Evolutionary conservation across 1,140 invertebrate species (phyloP), one percentile per base, ranked within the genome.

Genomic region (Neodiprion pinetum): DNA sequence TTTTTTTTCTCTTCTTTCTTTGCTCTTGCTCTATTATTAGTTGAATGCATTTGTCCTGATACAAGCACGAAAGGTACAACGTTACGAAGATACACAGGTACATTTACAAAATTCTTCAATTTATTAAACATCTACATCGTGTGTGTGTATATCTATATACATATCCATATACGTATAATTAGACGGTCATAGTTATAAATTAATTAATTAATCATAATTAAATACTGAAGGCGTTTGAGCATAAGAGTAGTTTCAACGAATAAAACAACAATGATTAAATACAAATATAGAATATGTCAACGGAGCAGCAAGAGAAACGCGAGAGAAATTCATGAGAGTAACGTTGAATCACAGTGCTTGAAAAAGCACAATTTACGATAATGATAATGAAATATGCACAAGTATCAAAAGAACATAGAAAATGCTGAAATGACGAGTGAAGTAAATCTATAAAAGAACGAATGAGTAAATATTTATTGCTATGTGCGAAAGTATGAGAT

Each of bases 51-150:
- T 70, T 69, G 50, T 70, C n/a, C 10, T 9, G 40, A 21, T 81
- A 78, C 82, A 82, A 81, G 82, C 82, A 84, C 82, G 53, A 8
- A 7, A 61, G 53, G 53, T 17, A 17, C 11, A 61, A 61, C 53
- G 53, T 5, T 61, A 17, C 11, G 80, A 81, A 82, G 79, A 81
- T 81, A 74, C 72, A 77, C 75, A 75, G 49, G 28, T 72, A 73
- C 68, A 61, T 12, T 69, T 69, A 23, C 11, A 69, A 69, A 69
- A 23, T 69, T 69, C 10, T 12, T 73, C 70, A 23, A 72, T 76
- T 74, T 67, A 73, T 76, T 72, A 61, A 70, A 69, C 71, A 76
- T 70, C 70, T 75, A 75, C 69, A 72, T 71, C 7, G 7, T 65
- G 7, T 65, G 4, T 65, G 7, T 14, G 61, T 5, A 14, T 65